A percentile compares a stretch with the other conserved stretches of the same genome.
These are phyloP conservation scores for Zhuqinia jingwanae DNA, from an alignment of 2,888 invertebrate species.

Conservation along the genomic window DNA sequence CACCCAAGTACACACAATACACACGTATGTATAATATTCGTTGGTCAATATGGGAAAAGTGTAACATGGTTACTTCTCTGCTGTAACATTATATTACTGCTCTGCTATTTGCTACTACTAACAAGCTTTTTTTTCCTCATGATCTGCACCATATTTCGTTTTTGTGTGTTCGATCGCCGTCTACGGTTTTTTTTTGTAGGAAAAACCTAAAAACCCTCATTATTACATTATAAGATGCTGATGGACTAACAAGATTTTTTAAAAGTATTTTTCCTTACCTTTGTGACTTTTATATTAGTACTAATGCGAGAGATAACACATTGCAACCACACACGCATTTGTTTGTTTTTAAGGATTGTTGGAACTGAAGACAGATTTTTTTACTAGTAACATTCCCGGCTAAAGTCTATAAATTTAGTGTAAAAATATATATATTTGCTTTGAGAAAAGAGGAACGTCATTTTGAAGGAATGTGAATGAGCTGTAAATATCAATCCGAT, in stretches of 20 bases:
- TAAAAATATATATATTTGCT: too few species aligned
- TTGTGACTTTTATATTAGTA: background rate
- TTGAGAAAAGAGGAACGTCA: too few species aligned
- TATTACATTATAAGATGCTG: background rate
- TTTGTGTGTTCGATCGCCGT: constrained; percentile 1
- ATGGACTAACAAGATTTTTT: constrained; percentile 24
- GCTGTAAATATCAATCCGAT: too few species aligned
- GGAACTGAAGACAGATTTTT: background rate
- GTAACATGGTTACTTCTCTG: constrained; percentile 27
- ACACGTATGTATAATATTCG: background rate
- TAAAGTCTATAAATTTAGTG: too few species aligned
- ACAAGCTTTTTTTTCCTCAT: too few species aligned
- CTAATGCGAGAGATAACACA: too few species aligned
- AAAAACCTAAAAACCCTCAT: constrained; percentile 13
- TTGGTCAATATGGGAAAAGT: constrained; percentile 25
- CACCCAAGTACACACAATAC: background rate
- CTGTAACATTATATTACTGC: background rate
- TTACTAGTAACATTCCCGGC: too few species aligned
- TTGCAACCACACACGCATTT: too few species aligned
- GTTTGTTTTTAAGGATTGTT: background rate
- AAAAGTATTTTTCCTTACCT: background rate
- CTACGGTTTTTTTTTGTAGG: too few species aligned
- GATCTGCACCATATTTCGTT: background rate
- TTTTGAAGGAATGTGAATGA: background rate
- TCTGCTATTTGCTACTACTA: background rate